Evolutionary conservation across 2,797 vertebrate genomes (phyloP), one percentile per base, ranked within the genome.

Genomic region (Sternotherus odoratus): DNA sequence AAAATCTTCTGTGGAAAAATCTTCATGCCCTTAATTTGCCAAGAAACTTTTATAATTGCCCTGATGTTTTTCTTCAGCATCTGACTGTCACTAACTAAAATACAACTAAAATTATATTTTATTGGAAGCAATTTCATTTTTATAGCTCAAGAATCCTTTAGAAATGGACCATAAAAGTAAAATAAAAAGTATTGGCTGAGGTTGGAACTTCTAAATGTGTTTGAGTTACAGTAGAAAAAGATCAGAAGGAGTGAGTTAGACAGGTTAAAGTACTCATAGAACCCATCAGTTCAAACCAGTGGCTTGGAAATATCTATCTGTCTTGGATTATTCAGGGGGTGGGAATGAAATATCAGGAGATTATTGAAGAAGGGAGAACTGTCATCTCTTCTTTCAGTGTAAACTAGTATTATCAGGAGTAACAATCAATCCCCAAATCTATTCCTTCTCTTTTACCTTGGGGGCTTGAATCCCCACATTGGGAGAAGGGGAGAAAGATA

Each of bases 41-140:
- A 80, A 94, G 57, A 95, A 89, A 86, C 28, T 79, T 95, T 4
- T 21, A 87, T 92, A 97, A 95, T 94, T 96, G 78, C 87, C 91
- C 86, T 39, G 50, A 91, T 26, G n/a, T 6, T 75, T 77, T 94
- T 95, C 96, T 51, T 36, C 88, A 94, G 92, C 87, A 97, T 96
- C 94, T 97, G 92, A 86, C 89, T 96, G 92, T 97, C 92, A 95
- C 96, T 97, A 90, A 94, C 51, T 93, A 93, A 95, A 96, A 78
- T 81, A 50, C 51, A 93, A 53, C 63, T 92, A 77, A 93, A 97
- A 96, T 97, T 97, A 94, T 96, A 95, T 97, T 97, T 97, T 98
- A 97, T 94, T 91, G 95, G 54, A 92, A 96, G 30, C 49, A 95
- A 96, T 97, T 96, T 96, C 2, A 72, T 96, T 97, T 97, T 97